Evolutionary conservation across 2,113 vertebrate species (phyloP).

Genomic region (Boleophthalmus pectinirostris): DNA sequence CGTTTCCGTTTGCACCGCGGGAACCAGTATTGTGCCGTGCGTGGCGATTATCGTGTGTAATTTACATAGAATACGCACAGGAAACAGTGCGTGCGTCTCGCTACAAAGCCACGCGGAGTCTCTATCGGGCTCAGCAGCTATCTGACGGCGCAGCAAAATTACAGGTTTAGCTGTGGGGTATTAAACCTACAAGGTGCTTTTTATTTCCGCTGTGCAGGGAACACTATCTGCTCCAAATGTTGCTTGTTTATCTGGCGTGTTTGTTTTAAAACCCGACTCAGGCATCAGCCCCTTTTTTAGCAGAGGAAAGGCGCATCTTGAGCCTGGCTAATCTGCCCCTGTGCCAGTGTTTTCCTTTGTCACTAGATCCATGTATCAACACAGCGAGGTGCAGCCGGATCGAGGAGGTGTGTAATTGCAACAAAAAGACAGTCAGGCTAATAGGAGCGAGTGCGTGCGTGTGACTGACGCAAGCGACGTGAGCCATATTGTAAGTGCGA

Average conservation of each 20-base stretch:
- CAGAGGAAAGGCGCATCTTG: conserved; percentile 60
- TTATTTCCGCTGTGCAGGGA: conserved; percentile 61
- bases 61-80: conserved; percentile 80
- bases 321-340: conserved; percentile 68
- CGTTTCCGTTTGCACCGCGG: conserved; percentile 75
- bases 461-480: conserved; percentile 62
- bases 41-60: conserved; percentile 79
- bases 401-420: conserved; percentile 71
- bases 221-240: conserved; percentile 72
- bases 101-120: conserved; percentile 69
- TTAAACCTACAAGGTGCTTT: conserved; percentile 76
- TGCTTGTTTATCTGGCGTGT: conserved; percentile 77
- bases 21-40: conserved; percentile 76
- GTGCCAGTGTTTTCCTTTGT: conserved; percentile 74
- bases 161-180: conserved; percentile 75
- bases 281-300: conserved; percentile 44
- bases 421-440: conserved; percentile 60
- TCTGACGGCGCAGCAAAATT: conserved; percentile 73
- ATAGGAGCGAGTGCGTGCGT: conserved; percentile 49
- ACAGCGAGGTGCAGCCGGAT: conserved; percentile 68
- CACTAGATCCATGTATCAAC: conserved; percentile 72
- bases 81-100: conserved; percentile 73
- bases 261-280: conserved; percentile 71
- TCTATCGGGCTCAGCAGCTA: conserved; percentile 73
- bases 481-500: conserved; percentile 60